Conservation (phyloP, 2,888 invertebrate species). For the Xanthia icteritia region DNA sequence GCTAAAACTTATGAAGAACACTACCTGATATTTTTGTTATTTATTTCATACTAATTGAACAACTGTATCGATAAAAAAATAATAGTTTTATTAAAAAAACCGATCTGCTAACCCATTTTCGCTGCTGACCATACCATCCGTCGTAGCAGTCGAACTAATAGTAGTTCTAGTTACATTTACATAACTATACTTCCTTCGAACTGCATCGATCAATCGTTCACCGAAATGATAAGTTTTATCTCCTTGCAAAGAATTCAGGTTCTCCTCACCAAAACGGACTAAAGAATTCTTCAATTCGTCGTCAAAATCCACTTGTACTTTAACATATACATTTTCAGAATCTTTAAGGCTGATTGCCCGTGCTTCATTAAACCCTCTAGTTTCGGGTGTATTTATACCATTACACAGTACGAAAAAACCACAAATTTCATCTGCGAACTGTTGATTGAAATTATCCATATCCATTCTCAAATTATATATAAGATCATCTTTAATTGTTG, state of each 20-base stretch:
- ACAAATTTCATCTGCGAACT: conserved; percentile 73
- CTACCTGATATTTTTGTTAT: background rate
- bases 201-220: background rate
- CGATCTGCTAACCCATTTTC: background rate
- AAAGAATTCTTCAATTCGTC: conserved; percentile 66
- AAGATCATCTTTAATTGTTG: conserved; percentile 73
- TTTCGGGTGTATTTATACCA: conserved; percentile 55
- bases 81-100: conserved; percentile 23
- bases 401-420: conserved; percentile 77
- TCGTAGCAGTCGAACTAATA: background rate
- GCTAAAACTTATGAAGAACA: background rate
- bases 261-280: conserved; percentile 13
- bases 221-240: background rate
- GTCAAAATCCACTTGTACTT: conserved; percentile 73
- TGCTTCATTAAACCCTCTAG: conserved; percentile 34
- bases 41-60: background rate
- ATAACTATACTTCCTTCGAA: background rate
- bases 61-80: background rate
- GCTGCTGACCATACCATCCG: background rate
- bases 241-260: background rate
- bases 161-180: conserved; percentile 45
- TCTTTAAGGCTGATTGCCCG: conserved; percentile 21
- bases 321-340: conserved; percentile 71
- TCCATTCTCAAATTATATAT: conserved; percentile 75
- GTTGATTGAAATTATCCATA: conserved; percentile 72